A percentile compares a stretch with the other conserved stretches of the same genome.
Evolutionary conservation across 92 coral and sea anemone species (phyloP).

Genomic region (Parazoanthus atlanticus): DNA sequence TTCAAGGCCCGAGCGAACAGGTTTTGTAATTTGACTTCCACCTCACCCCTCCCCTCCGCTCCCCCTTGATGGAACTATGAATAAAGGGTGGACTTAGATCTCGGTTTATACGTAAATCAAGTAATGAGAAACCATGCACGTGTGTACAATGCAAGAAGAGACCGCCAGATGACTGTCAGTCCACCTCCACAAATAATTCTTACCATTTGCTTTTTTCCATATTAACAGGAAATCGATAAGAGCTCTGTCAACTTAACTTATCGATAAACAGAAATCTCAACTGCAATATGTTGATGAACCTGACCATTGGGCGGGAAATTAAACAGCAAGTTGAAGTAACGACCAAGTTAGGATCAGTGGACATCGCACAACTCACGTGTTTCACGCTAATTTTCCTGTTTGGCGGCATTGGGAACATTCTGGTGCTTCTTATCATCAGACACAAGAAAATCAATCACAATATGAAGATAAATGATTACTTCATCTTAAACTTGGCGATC

Average conservation of each 20-base stretch:
- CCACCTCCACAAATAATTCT: no score
- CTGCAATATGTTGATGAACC: neutral
- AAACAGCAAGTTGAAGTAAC: neutral
- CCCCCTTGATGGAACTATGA: no score
- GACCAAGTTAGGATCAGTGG: slow-evolving; percentile 28
- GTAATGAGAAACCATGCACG: no score
- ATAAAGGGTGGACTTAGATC: no score
- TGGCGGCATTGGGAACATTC: slow-evolving; percentile 74
- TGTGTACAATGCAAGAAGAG: no score
- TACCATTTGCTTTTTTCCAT: neutral
- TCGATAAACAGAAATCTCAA: no score
- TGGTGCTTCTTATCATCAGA: slow-evolving; percentile 68
- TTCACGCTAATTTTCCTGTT: slow-evolving; percentile 62
- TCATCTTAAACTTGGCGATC: slow-evolving; percentile 71
- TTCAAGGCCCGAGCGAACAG: no score
- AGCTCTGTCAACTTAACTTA: neutral
- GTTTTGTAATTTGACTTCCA: no score
- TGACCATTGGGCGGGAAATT: neutral
- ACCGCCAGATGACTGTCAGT: no score
- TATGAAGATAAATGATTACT: slow-evolving; percentile 72
- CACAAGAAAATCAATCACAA: slow-evolving; percentile 61
- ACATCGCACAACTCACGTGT: slow-evolving; percentile 59
- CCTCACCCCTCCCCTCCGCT: no score
- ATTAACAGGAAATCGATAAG: neutral
- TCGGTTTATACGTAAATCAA: no score